phyloP scores from a whole-genome alignment of 2,888 invertebrate species.

The Aphelenchoides bicaudatus region DNA sequence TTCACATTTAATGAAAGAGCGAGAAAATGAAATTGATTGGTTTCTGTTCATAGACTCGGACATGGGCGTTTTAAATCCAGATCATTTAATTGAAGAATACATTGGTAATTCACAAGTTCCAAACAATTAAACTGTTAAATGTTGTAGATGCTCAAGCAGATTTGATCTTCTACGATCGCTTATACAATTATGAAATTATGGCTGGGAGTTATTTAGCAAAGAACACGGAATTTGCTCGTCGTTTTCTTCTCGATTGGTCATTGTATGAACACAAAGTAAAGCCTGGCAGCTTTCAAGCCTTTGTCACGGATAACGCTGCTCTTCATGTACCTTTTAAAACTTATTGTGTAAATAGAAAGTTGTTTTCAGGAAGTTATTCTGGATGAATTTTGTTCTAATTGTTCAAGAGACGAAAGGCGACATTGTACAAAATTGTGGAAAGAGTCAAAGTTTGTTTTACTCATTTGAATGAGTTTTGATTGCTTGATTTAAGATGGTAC shows the following conservation, averaged over 20 bases:
- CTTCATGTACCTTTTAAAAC: constrained; percentile 38
- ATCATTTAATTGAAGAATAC: constrained; percentile 45
- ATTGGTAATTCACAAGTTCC: no score
- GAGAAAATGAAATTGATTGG: constrained; percentile 30
- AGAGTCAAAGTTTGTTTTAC: constrained; percentile 12
- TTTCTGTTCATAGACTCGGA: constrained; percentile 44
- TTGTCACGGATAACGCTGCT: constrained; percentile 50
- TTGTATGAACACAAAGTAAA: constrained; percentile 32
- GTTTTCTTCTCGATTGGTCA: constrained; percentile 38
- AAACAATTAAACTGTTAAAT: no score
- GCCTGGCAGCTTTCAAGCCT: constrained; percentile 39
- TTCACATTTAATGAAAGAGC: constrained; percentile 23
- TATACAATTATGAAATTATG: constrained; percentile 57
- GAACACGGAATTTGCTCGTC: constrained; percentile 25
- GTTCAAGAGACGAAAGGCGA: neutral
- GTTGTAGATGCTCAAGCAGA: constrained; percentile 29
- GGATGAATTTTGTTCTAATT: constrained; percentile 29
- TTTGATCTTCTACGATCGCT: constrained; percentile 52
- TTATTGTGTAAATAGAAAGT: constrained; percentile 9
- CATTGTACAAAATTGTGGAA: constrained; percentile 10
- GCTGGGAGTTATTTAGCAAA: constrained; percentile 47
- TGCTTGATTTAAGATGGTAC: constrained; percentile 22
- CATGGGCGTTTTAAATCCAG: constrained; percentile 44
- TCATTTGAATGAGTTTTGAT: neutral
- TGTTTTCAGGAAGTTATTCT: constrained; percentile 26